Percentiles rank a stretch among this genome's conserved stretches.
Conservation (phyloP, 1,140 invertebrate genomes). For the Drosophila nigrodunni region DNA sequence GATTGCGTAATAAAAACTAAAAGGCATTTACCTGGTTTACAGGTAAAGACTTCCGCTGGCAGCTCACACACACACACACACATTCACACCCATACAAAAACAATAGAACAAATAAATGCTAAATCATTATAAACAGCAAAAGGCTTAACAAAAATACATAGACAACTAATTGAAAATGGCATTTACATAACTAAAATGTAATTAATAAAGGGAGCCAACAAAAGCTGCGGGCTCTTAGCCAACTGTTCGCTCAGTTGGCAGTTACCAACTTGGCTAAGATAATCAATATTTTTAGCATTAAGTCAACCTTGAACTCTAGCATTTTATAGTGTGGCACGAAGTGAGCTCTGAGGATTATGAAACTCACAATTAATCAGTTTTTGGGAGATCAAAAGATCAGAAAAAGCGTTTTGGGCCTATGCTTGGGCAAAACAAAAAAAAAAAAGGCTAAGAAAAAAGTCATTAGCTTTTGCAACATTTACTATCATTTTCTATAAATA, state of each 20-base stretch:
- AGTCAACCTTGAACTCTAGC: conserved; percentile 69
- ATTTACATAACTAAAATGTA: conserved; percentile 81
- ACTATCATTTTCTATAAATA: conserved; percentile 81
- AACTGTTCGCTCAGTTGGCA: background rate
- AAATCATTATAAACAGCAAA: conserved; percentile 54
- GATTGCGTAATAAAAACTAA: conserved; percentile 30
- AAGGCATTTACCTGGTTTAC: conserved; percentile 18
- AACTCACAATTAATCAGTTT: conserved; percentile 53
- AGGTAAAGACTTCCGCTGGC: conserved; percentile 21
- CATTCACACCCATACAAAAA: conserved; percentile 6
- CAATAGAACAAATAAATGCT: conserved; percentile 45
- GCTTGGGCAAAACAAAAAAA: background rate
- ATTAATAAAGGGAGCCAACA: conserved; percentile 52
- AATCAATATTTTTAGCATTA: conserved; percentile 73
- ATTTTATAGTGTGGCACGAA: background rate
- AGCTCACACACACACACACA: conserved; percentile 10
- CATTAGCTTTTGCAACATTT: conserved; percentile 78
- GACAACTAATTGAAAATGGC: conserved; percentile 73
- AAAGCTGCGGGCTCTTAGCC: conserved; percentile 34
- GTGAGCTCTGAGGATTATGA: conserved; percentile 23
- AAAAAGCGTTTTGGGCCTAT: conserved; percentile 46
- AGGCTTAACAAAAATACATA: conserved; percentile 47
- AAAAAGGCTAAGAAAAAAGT: conserved; percentile 30
- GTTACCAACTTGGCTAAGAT: conserved; percentile 33
- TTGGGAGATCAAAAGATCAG: conserved; percentile 44